Conservation (phyloP, 2,113 vertebrate genomes). For the Myxocyprinus asiaticus region DNA sequence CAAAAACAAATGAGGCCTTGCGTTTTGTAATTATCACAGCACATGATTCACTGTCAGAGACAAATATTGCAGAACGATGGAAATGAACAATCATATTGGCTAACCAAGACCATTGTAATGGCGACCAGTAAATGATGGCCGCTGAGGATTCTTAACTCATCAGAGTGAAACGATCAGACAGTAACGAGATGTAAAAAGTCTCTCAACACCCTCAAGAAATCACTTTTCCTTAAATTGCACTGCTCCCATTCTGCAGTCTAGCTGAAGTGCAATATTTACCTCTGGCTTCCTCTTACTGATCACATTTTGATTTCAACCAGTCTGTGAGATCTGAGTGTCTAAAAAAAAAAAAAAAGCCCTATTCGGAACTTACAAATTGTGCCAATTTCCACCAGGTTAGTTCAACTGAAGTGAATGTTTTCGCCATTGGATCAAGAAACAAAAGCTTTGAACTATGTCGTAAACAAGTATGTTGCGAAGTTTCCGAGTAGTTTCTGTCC, state of each 20-base stretch:
- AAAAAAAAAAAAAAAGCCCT: too few relatives aligned
- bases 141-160: slow-evolving; percentile 50
- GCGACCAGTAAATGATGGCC: slow-evolving; percentile 68
- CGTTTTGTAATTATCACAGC: slow-evolving; percentile 68
- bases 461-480: too few relatives aligned
- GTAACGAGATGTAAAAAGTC: slow-evolving; percentile 31
- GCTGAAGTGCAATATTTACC: not conserved
- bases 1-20: slow-evolving; percentile 74
- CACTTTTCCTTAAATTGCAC: not conserved
- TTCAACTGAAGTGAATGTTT: too few relatives aligned
- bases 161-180: slow-evolving; percentile 13
- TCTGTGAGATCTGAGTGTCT: too few relatives aligned
- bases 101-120: slow-evolving; percentile 62
- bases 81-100: slow-evolving; percentile 75
- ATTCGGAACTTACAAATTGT: too few relatives aligned
- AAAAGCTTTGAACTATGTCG: too few relatives aligned
- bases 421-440: too few relatives aligned
- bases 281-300: too few relatives aligned
- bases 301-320: too few relatives aligned
- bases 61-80: slow-evolving; percentile 32
- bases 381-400: too few relatives aligned
- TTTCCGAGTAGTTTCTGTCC: too few relatives aligned
- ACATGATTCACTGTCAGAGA: slow-evolving; percentile 27
- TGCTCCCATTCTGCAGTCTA: too few relatives aligned
- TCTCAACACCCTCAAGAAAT: not conserved